phyloP scores from a whole-genome alignment of 2,888 invertebrate genomes.

The Xanthorhoe designata region DNA sequence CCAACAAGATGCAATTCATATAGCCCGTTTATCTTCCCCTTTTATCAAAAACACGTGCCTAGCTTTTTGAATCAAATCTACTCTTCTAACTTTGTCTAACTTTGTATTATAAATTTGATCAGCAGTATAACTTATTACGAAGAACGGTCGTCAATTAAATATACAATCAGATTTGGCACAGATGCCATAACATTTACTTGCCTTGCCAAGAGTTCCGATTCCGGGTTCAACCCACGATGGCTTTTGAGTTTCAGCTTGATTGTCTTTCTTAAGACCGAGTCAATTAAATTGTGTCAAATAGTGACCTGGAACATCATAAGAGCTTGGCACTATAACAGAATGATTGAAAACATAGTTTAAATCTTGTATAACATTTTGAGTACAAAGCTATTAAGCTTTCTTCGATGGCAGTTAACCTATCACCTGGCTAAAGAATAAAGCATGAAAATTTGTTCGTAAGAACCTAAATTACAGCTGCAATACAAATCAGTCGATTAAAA shows the following conservation, averaged over 20 bases:
- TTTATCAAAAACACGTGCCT: too few relatives aligned
- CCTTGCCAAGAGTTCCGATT: conserved; percentile 40
- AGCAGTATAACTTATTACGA: background rate
- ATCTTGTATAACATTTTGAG: background rate
- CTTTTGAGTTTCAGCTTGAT: background rate
- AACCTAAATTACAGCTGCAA: conserved; percentile 28
- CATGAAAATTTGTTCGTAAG: conserved; percentile 10
- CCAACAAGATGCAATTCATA: too few relatives aligned
- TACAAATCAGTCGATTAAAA: conserved; percentile 28
- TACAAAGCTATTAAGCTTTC: background rate
- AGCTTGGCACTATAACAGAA: too few relatives aligned
- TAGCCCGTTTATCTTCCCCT: too few relatives aligned
- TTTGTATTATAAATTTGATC: background rate
- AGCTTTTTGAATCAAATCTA: too few relatives aligned
- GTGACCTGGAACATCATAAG: too few relatives aligned
- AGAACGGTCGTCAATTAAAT: conserved; percentile 1
- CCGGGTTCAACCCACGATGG: conserved; percentile 29
- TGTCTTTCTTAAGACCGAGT: too few relatives aligned
- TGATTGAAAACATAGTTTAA: background rate
- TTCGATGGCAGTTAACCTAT: conserved; percentile 16
- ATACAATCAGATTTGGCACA: conserved; percentile 34
- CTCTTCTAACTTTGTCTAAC: too few relatives aligned
- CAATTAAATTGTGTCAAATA: too few relatives aligned
- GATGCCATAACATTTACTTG: conserved; percentile 28
- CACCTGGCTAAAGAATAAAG: conserved; percentile 21